Evolutionary conservation across 2,113 vertebrate species (phyloP).

Genomic region (Menura novaehollandiae): DNA sequence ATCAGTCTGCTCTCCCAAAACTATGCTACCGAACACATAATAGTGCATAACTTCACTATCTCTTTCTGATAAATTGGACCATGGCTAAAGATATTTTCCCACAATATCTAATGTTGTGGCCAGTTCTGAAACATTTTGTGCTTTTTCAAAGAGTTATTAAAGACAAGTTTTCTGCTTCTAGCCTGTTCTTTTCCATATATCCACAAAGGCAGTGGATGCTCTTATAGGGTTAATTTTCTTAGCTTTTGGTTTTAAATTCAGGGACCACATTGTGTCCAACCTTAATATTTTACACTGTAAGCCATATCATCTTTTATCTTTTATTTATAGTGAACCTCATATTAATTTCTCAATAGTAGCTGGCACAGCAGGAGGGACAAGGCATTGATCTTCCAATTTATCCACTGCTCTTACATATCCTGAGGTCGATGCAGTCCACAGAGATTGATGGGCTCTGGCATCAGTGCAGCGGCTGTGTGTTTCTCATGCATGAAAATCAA

Average conservation of each 20-base stretch:
- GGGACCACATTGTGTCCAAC: constrained; percentile 61
- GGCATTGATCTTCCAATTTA: constrained; percentile 81
- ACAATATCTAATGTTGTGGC: background rate
- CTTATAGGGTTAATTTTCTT: constrained; percentile 67
- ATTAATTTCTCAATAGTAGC: constrained; percentile 84
- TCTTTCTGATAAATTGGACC: background rate
- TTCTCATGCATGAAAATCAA: constrained; percentile 76
- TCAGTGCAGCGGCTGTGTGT: constrained; percentile 23
- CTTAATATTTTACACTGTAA: constrained; percentile 82
- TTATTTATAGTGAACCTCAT: constrained; percentile 82
- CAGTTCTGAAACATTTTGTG: background rate
- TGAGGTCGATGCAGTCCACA: constrained; percentile 62
- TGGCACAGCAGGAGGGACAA: constrained; percentile 73
- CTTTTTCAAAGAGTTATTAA: background rate
- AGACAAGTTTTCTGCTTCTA: background rate
- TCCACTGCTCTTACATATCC: constrained; percentile 71
- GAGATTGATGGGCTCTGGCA: constrained; percentile 71
- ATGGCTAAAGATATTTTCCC: background rate
- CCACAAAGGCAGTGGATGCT: background rate
- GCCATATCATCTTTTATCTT: constrained; percentile 81
- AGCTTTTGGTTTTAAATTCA: constrained; percentile 68
- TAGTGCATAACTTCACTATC: background rate
- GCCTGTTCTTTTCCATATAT: background rate
- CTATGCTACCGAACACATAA: background rate
- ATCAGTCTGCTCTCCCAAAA: background rate